Evolutionary conservation across 2,113 vertebrate species (phyloP).

Genomic region (Pelusios castaneus): DNA sequence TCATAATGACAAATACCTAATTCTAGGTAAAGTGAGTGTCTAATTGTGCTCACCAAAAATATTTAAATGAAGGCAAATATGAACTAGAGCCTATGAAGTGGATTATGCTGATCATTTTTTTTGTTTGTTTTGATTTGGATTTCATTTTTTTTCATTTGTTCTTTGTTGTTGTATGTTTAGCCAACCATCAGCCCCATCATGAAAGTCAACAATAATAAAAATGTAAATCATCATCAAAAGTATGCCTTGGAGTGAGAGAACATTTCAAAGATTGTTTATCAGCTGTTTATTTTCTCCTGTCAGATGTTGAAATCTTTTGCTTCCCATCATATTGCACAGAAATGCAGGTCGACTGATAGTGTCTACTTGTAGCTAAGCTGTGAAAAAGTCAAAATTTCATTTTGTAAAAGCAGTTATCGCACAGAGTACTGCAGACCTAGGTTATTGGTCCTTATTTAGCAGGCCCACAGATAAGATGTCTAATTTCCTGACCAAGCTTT

Average conservation of each 20-base stretch:
- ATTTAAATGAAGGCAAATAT: conserved; percentile 1
- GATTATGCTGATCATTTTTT: conserved; percentile 4
- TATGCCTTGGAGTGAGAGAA: conserved; percentile 70
- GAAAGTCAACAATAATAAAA: conserved; percentile 81
- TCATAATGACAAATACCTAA: background rate
- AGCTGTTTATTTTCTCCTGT: conserved; percentile 82
- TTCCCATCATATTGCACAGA: conserved; percentile 77
- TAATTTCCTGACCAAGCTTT: conserved; percentile 82
- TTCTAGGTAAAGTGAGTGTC: background rate
- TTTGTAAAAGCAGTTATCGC: conserved; percentile 83
- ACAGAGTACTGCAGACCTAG: conserved; percentile 64
- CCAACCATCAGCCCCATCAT: conserved; percentile 48
- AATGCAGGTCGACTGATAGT: conserved; percentile 78
- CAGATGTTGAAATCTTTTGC: conserved; percentile 80
- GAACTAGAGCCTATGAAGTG: conserved; percentile 34
- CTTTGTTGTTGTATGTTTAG: conserved; percentile 58
- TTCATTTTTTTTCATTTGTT: conserved; percentile 40
- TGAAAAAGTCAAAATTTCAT: conserved; percentile 84
- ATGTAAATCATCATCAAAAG: conserved; percentile 76
- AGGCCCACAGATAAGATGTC: conserved; percentile 82
- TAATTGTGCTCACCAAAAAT: background rate
- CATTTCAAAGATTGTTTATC: conserved; percentile 81
- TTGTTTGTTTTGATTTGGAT: conserved; percentile 22
- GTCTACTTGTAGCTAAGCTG: conserved; percentile 77
- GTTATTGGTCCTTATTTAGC: conserved; percentile 85